phyloP scores from a whole-genome alignment of 2,113 vertebrate species.

The Porphyrio hochstetteri region DNA sequence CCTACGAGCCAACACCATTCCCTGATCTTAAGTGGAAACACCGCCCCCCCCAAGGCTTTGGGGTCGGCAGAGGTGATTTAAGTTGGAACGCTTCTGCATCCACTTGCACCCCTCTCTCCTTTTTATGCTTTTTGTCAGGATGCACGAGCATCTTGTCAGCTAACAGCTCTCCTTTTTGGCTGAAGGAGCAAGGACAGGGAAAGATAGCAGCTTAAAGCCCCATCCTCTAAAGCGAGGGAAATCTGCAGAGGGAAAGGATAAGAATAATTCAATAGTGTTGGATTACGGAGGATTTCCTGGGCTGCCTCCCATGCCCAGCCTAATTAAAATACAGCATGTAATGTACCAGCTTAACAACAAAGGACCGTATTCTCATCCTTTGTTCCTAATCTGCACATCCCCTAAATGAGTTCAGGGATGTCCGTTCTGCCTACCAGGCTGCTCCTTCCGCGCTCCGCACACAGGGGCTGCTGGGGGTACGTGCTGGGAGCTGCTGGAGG shows the following conservation, averaged over 20 bases:
- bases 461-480: not conserved
- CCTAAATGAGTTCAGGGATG: constrained; percentile 17
- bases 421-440: not conserved
- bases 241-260: constrained; percentile 56
- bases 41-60: not conserved
- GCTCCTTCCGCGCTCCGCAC: not conserved
- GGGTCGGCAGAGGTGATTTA: not conserved
- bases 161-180: not conserved
- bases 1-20: not conserved
- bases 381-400: constrained; percentile 34
- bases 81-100: not conserved
- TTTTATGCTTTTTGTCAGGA: not conserved
- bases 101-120: not conserved
- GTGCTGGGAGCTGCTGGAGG: not conserved
- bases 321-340: constrained; percentile 70
- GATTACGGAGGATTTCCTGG: constrained; percentile 63
- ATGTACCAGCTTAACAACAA: constrained; percentile 49
- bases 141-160: not conserved
- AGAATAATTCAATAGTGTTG: constrained; percentile 60
- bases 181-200: not conserved
- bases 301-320: constrained; percentile 48
- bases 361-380: not conserved
- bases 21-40: not conserved
- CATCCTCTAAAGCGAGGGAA: constrained; percentile 5
- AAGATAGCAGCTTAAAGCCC: not conserved